Evolutionary conservation across 2,888 invertebrate species (phyloP), one percentile per base, ranked within the genome.

Genomic region (Cheilosia pagana): DNA sequence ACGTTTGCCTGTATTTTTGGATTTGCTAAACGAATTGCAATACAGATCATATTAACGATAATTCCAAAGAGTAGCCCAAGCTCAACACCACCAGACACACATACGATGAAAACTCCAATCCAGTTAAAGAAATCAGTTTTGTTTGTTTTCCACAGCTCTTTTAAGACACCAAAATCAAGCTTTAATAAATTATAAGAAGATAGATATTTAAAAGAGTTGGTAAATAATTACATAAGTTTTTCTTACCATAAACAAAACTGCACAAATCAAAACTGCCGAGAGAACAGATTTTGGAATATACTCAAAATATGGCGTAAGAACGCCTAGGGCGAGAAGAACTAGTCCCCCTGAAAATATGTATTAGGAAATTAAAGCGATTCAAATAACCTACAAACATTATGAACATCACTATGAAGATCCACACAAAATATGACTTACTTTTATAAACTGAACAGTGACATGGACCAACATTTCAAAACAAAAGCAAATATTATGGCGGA

Each of bases 181-280:
- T 94, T 10, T 10, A 16, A 31, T 8, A 57, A 16, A 89, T 82
- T 55, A 19, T 21, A 12, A 19, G 8, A 4, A 10, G 1, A 16
- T 35, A 21, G 25, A 59, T 59, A 5, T 57, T n/a, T 10, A 21
- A 0, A 5, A 19, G 10, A 4, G 4, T n/a, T 31, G 2, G 8
- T 28, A 25, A 12, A 25, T 3, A 28, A 7, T 1, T 53, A 2
- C 6, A 7, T 31, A 0, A 35, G 10, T 12, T 35, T 35, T 35
- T 3, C 91, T 90, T 86, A 96, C 95, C 94, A 98, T 95, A 89
- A 96, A 96, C 70, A 96, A 91, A 12, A 98, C 98, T 7, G 98
- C 98, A 87, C 95, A 95, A 86, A 98, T 97, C 86, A 98, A 95
- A 60, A 98, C 96, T 0, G 98, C 95, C 0, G 98, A 95, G 28